These are phyloP conservation scores for Nephrocerus scutellatus DNA, from an alignment of 2,888 invertebrate genomes.

Conservation along the genomic window DNA sequence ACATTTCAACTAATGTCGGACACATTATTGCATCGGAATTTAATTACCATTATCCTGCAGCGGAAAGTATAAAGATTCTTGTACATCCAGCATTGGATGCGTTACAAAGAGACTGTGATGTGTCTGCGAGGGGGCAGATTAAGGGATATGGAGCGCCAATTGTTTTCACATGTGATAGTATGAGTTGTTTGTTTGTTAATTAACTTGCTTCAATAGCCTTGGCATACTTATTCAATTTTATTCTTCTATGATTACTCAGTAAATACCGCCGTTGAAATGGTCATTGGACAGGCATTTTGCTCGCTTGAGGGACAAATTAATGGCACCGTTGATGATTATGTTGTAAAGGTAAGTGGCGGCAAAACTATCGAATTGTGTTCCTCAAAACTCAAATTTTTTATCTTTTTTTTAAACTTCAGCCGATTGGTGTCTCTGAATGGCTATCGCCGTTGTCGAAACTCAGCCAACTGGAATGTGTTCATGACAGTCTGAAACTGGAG, in stretches of 20 bases:
- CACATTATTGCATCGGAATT: constrained; percentile 83
- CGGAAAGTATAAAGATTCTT: constrained; percentile 83
- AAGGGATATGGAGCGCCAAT: constrained; percentile 58
- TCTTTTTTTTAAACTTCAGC: constrained; percentile 33
- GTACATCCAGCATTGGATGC: constrained; percentile 57
- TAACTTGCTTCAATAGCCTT: constrained; percentile 1
- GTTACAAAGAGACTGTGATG: constrained; percentile 49
- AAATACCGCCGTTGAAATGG: constrained; percentile 76
- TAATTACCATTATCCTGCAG: constrained; percentile 67
- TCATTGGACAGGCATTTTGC: constrained; percentile 75
- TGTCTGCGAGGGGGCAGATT: constrained; percentile 36
- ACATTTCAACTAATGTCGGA: constrained; percentile 76
- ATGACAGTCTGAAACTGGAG: constrained; percentile 87
- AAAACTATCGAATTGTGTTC: constrained; percentile 36
- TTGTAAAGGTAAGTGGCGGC: constrained; percentile 51
- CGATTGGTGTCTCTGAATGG: constrained; percentile 79
- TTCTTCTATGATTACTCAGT: constrained; percentile 54
- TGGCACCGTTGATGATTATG: constrained; percentile 60
- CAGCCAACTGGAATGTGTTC: constrained; percentile 87
- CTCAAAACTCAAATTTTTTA: constrained; percentile 10
- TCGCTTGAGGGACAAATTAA: constrained; percentile 68
- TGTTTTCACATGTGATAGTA: constrained; percentile 88
- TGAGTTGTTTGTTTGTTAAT: constrained; percentile 23
- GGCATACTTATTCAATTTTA: constrained; percentile 1
- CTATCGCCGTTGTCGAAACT: constrained; percentile 74